phyloP scores from a whole-genome alignment of 2,888 invertebrate genomes.

The Amiota mariae region DNA sequence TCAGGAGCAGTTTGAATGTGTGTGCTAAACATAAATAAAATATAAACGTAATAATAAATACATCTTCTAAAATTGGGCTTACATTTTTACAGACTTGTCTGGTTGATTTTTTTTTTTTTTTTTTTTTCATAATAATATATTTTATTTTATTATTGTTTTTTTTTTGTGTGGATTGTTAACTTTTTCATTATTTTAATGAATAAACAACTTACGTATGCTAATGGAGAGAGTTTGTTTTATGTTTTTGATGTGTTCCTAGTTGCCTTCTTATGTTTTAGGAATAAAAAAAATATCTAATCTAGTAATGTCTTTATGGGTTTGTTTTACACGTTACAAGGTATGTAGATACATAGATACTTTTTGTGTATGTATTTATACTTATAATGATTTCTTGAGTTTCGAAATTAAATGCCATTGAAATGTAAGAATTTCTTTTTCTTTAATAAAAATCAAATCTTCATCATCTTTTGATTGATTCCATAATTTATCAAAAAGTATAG shows the following conservation, averaged over 20 bases:
- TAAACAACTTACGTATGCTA: conserved; percentile 16
- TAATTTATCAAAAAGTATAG: conserved; percentile 60
- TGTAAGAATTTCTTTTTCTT: no score
- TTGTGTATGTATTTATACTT: conserved; percentile 29
- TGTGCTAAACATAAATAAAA: conserved; percentile 33
- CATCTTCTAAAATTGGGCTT: no score
- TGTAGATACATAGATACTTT: conserved; percentile 31
- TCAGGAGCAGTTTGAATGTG: conserved; percentile 36
- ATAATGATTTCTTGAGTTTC: conserved; percentile 21
- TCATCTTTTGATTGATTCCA: conserved; percentile 33
- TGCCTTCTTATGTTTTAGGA: conserved; percentile 3
- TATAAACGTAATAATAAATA: not conserved
- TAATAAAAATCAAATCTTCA: conserved; percentile 37
- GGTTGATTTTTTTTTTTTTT: conserved; percentile 30
- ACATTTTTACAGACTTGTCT: conserved; percentile 10
- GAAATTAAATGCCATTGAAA: conserved; percentile 4
- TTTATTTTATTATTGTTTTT: conserved; percentile 14
- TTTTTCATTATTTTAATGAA: conserved; percentile 24
- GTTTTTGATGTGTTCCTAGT: not conserved
- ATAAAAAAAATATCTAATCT: conserved; percentile 3
- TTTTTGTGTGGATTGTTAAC: not conserved
- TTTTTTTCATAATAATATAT: conserved; percentile 24
- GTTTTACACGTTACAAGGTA: conserved; percentile 14
- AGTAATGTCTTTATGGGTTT: conserved; percentile 14
- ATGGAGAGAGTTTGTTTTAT: conserved; percentile 19